phyloP scores from a whole-genome alignment of 1,140 invertebrate genomes.

The Musca domestica region DNA sequence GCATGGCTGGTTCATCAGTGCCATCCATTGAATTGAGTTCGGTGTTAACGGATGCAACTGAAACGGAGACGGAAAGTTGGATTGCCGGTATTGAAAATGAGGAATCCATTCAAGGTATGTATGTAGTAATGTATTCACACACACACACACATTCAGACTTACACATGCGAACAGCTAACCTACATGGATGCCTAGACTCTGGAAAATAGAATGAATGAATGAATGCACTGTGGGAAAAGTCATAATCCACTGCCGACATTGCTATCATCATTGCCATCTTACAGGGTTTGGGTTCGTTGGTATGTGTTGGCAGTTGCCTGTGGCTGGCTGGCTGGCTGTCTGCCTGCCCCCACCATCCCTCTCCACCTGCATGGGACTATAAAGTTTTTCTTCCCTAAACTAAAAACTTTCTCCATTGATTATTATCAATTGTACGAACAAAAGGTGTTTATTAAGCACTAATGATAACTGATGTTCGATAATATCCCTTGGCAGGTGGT shows the following conservation, averaged over 20 bases:
- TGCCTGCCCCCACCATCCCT: too few relatives aligned
- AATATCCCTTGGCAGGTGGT: background rate
- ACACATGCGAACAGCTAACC: background rate
- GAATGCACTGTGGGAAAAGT: background rate
- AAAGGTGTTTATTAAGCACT: conserved; percentile 19
- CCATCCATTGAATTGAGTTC: conserved; percentile 35
- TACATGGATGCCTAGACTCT: background rate
- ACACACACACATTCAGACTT: background rate
- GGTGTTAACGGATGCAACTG: conserved; percentile 24
- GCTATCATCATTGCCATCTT: too few relatives aligned
- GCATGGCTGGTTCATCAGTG: conserved; percentile 33
- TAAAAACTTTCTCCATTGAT: background rate
- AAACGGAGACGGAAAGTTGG: conserved; percentile 25
- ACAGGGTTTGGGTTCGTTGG: too few relatives aligned
- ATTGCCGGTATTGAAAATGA: conserved; percentile 24
- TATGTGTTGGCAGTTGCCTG: too few relatives aligned
- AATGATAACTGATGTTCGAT: conserved; percentile 19
- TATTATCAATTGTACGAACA: conserved; percentile 6
- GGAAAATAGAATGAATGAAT: background rate
- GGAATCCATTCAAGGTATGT: conserved; percentile 21
- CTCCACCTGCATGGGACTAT: background rate
- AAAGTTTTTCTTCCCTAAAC: background rate
- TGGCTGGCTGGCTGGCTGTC: too few relatives aligned
- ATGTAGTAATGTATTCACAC: background rate
- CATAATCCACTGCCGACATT: too few relatives aligned